These are phyloP conservation scores for Alentia gelatinosa DNA, from an alignment of 2,888 invertebrate genomes.

Conservation along the genomic window DNA sequence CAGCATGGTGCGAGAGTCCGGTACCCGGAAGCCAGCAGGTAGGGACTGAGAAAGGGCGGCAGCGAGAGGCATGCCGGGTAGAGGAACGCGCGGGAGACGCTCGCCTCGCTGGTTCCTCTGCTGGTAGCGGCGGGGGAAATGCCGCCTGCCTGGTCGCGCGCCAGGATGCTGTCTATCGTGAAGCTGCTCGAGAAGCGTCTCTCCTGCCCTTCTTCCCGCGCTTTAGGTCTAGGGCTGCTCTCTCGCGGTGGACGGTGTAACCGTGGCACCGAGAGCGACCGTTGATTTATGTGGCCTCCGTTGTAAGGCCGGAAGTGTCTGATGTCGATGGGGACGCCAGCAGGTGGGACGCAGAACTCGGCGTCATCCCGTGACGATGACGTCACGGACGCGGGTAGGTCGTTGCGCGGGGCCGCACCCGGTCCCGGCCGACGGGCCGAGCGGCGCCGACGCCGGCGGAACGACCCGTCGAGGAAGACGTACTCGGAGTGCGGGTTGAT, in stretches of 20 bases:
- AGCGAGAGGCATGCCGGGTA: neutral
- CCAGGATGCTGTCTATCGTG: slow-evolving; percentile 49
- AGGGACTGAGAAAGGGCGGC: neutral
- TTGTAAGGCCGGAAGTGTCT: neutral
- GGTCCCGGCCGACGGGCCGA: neutral
- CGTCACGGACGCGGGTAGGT: neutral
- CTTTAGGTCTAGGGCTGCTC: neutral
- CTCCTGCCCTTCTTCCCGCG: neutral
- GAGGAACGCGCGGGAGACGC: neutral
- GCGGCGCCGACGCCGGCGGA: slow-evolving; percentile 61
- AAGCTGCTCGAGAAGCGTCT: slow-evolving; percentile 47
- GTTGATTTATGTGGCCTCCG: neutral
- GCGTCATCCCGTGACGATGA: neutral
- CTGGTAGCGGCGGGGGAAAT: neutral
- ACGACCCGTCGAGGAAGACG: slow-evolving; percentile 64
- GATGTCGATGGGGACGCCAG: neutral
- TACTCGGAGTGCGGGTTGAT: slow-evolving; percentile 65
- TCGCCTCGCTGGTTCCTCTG: neutral
- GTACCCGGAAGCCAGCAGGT: neutral
- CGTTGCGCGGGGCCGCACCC: neutral
- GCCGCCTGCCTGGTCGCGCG: neutral
- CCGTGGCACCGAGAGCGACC: neutral
- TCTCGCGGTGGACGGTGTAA: neutral
- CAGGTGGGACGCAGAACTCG: neutral
- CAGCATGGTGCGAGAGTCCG: slow-evolving; percentile 4